Base-by-base conservation (phyloP, 2,113 vertebrate genomes). In the Amblyornis subalaris region DNA sequence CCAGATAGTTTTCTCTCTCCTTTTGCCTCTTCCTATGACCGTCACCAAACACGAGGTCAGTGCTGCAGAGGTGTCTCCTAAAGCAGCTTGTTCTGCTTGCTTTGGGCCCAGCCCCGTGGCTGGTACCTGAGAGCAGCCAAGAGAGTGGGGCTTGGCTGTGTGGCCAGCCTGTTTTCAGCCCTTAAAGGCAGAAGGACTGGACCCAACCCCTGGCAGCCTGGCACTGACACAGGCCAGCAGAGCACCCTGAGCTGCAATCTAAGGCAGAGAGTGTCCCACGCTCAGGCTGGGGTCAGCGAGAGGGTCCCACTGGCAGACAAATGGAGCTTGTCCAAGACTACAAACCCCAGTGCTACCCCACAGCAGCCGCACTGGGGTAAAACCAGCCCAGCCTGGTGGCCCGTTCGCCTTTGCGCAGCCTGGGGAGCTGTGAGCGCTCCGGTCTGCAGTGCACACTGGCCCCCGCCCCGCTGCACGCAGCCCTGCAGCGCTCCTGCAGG, bases 351-450 rank as follows among this genome's bases (percentile, higher is more conserved):
- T 81, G 57, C 24, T 1, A 0, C 23, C 20, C 55, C 6, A 0
- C 4, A 0, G 38, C 65, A 18, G 7, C 70, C 0, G 0, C 3
- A 2, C 42, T 2, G 18, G 65, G 64, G 15, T 28, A 60, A 6
- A 0, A 15, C n/a, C 2, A 2, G 1, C 36, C 66, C 44, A 21
- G 33, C 47, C 2, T 1, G 29, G 60, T 45, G 48, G 15, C 36
- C 70, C 3, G 3, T 5, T 40, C 25, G 66, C 57, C 51, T 67
- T 67, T 44, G 53, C 57, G n/a, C 60, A 80, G 81, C 53, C 47
- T 3, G 25, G 66, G 66, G 9, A 81, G 62, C 62, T 3, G 0
- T 5, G 47, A 11, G 31, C 0, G 0, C 58, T 40, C 50, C 4
- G 8, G 24, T 70, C 51, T 24, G 31, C 60, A 8, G 78, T 3